Conservation (phyloP, 2,888 invertebrate species). For the Mesodorylaimus sp. region DNA sequence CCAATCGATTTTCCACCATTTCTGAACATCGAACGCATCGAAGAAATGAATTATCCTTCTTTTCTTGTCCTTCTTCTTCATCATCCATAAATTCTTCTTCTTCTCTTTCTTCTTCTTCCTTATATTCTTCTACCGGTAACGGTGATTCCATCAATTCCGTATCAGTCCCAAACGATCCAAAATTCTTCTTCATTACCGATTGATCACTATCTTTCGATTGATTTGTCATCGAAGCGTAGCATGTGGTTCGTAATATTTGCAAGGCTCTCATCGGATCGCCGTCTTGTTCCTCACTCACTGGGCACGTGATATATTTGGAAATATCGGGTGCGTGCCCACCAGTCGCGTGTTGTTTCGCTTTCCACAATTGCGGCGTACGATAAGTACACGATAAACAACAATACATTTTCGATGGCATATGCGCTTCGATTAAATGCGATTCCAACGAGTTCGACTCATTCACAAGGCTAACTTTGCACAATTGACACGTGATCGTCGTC, state of each 20-base stretch:
- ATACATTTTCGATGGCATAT: background rate
- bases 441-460: too few relatives aligned
- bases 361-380: background rate
- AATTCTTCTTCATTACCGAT: too few relatives aligned
- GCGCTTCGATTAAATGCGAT: too few relatives aligned
- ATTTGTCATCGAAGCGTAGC: background rate
- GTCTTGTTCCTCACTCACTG: background rate
- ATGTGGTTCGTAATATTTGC: background rate
- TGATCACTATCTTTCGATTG: background rate
- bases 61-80: background rate
- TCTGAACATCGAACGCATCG: slow-evolving; percentile 1
- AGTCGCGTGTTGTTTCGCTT: slow-evolving; percentile 4
- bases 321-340: background rate
- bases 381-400: slow-evolving; percentile 5
- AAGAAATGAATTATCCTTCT: background rate
- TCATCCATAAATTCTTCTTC: background rate
- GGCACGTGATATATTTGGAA: too few relatives aligned
- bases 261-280: background rate
- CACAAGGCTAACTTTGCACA: too few relatives aligned
- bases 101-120: background rate
- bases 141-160: background rate
- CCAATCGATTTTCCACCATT: background rate
- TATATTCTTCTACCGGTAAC: background rate
- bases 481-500: background rate
- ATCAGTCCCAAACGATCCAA: background rate